These are phyloP conservation scores for Antheraea yamamai DNA, from an alignment of 2,888 invertebrate genomes.

Conservation along the genomic window DNA sequence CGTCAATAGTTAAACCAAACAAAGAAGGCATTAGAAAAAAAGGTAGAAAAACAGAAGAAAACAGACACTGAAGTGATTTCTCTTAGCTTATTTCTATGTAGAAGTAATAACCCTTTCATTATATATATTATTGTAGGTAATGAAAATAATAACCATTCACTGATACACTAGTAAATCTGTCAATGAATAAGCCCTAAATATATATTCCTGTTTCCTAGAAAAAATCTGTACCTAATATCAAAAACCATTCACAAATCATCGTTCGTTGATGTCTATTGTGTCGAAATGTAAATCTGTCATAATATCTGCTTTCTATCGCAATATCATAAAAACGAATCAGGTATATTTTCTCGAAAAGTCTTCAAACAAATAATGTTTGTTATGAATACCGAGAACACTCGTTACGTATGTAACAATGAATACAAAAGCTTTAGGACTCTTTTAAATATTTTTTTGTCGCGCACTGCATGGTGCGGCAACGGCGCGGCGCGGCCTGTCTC, in stretches of 20 bases:
- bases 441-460: conserved; percentile 4
- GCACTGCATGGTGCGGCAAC: not conserved
- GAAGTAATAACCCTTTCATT: no score
- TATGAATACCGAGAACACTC: conserved; percentile 28
- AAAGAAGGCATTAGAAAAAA: no score
- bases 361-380: conserved; percentile 23
- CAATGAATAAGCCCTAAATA: not conserved
- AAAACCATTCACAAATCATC: not conserved
- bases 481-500: not conserved
- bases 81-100: no score
- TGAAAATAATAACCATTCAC: no score
- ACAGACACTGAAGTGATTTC: no score
- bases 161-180: no score
- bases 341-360: conserved; percentile 21
- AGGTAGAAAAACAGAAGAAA: no score
- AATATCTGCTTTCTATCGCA: conserved; percentile 1
- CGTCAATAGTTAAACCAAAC: no score
- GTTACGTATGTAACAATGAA: conserved; percentile 33
- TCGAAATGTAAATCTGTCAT: not conserved
- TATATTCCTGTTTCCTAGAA: no score
- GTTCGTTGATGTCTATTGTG: conserved; percentile 4
- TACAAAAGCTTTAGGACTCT: conserved; percentile 27
- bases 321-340: conserved; percentile 6
- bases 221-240: not conserved
- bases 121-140: no score